A percentile compares a stretch with the other conserved stretches of the same genome.
These are phyloP conservation scores for Todiramphus saurophagus DNA, from an alignment of 2,113 vertebrate genomes.

Conservation along the genomic window DNA sequence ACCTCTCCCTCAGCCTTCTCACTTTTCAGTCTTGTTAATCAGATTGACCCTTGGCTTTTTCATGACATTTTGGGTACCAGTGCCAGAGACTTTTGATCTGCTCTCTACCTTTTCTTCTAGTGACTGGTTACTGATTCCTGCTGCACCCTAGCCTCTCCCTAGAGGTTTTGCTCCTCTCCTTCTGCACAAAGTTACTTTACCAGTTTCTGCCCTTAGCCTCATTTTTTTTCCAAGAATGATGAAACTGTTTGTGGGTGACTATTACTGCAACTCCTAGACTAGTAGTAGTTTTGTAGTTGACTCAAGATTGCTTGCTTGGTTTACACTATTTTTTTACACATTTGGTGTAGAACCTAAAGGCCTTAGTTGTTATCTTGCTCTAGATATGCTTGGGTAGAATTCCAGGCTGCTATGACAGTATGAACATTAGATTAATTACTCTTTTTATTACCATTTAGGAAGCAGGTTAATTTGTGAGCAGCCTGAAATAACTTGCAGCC, in stretches of 20 bases:
- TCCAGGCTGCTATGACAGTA: not conserved
- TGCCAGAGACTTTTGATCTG: not conserved
- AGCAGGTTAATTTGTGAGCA: not conserved
- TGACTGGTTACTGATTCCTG: not conserved
- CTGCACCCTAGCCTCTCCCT: not conserved
- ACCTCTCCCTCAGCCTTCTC: not conserved
- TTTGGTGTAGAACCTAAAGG: not conserved
- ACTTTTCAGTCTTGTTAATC: not conserved
- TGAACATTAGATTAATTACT: not conserved
- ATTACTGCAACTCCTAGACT: not conserved
- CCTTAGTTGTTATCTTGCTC: not conserved
- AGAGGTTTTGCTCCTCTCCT: not conserved
- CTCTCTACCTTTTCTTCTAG: not conserved
- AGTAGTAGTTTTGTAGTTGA: not conserved
- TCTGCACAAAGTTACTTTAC: not conserved
- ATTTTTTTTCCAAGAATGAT: not conserved
- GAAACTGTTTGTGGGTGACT: not conserved
- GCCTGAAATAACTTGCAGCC: not conserved
- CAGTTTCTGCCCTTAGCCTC: not conserved
- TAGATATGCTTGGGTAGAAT: not conserved
- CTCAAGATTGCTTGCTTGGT: not conserved
- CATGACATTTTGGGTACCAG: not conserved
- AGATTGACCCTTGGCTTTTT: not conserved
- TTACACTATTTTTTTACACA: not conserved
- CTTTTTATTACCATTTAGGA: not conserved